Conservation (phyloP, 2,888 invertebrate species). For the Caenorhabditis virilis region DNA sequence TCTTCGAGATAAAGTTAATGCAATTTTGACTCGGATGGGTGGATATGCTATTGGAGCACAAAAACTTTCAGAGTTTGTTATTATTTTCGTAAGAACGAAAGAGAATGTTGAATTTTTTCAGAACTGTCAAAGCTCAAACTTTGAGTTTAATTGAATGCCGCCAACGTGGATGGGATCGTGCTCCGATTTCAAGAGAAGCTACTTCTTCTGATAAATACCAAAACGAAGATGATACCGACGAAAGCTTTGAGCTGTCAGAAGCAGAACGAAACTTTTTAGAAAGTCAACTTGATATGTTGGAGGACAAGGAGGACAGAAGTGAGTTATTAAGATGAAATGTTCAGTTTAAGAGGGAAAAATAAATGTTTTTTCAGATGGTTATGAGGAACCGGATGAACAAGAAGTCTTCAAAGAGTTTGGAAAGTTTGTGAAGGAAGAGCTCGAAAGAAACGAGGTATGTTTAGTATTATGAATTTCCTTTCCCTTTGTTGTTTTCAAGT, state of each 20-base stretch:
- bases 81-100: neutral
- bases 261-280: constrained; percentile 39
- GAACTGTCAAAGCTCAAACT: constrained; percentile 35
- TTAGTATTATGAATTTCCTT: too few species aligned
- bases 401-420: constrained; percentile 54
- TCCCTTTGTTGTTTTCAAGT: too few species aligned
- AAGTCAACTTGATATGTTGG: constrained; percentile 19
- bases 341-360: neutral
- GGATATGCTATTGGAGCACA: constrained; percentile 35
- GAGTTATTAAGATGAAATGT: neutral
- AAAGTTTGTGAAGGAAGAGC: constrained; percentile 42
- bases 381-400: constrained; percentile 40
- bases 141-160: constrained; percentile 32
- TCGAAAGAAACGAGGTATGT: too few species aligned
- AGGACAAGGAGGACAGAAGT: neutral
- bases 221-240: constrained; percentile 4
- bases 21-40: constrained; percentile 35
- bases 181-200: neutral
- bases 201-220: neutral
- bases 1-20: constrained; percentile 12
- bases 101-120: constrained; percentile 3
- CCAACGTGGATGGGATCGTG: constrained; percentile 39
- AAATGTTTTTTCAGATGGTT: neutral
- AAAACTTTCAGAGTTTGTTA: constrained; percentile 24
- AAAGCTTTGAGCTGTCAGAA: constrained; percentile 29